These are phyloP conservation scores for Otus sunia DNA, from an alignment of 2,113 vertebrate genomes.

Conservation along the genomic window DNA sequence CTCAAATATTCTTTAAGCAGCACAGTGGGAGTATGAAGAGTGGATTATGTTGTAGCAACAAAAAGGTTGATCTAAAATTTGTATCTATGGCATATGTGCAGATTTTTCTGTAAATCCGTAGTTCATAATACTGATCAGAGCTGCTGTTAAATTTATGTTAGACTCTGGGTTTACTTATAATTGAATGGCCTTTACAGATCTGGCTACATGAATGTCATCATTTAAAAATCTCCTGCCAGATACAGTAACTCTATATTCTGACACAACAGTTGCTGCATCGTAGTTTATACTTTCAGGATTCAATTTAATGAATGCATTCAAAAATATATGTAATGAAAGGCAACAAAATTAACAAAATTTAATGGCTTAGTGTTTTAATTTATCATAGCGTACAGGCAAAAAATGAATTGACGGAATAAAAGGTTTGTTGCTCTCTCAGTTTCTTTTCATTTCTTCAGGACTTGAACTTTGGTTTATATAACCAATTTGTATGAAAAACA, in stretches of 20 bases:
- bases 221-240: not conserved
- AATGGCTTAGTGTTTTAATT: not conserved
- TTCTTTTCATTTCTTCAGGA: not conserved
- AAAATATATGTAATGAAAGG: not conserved
- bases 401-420: constrained; percentile 25
- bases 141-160: not conserved
- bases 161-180: not conserved
- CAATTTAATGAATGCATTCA: not conserved
- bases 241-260: not conserved
- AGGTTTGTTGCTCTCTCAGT: not conserved
- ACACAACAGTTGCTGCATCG: not conserved
- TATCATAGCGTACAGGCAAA: not conserved
- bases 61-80: not conserved
- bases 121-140: not conserved
- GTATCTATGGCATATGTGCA: not conserved
- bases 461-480: not conserved
- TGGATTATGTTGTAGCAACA: not conserved
- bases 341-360: not conserved
- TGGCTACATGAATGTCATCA: not conserved
- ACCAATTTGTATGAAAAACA: not conserved
- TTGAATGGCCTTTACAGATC: not conserved
- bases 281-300: not conserved
- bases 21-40: not conserved
- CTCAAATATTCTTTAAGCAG: not conserved
- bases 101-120: not conserved